These are phyloP conservation scores for Syrmaticus mikado DNA, from an alignment of 2,113 vertebrate species.

Conservation along the genomic window DNA sequence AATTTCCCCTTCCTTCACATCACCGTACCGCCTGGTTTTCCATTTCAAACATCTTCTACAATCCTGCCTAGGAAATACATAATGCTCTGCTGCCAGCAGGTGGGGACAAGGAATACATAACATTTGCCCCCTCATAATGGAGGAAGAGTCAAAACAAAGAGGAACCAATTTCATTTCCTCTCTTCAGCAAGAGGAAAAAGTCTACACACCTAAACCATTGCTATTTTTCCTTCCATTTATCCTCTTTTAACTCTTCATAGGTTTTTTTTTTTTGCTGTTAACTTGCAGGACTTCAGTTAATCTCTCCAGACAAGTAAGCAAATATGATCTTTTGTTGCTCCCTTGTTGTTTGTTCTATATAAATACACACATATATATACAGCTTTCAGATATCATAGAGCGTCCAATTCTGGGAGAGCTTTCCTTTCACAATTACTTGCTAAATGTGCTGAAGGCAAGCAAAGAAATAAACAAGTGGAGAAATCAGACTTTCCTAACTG, in stretches of 20 bases:
- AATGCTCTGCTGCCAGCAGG: neutral
- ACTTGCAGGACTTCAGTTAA: neutral
- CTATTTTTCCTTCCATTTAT: neutral
- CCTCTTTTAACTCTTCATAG: neutral
- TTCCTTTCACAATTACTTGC: neutral
- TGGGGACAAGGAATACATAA: neutral
- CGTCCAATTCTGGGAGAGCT: neutral
- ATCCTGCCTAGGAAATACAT: neutral
- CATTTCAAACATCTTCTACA: neutral
- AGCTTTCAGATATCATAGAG: neutral
- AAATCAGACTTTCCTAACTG: neutral
- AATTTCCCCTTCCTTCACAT: neutral
- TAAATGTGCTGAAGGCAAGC: neutral
- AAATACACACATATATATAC: no score
- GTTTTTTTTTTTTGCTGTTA: neutral
- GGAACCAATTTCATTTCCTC: constrained; percentile 34
- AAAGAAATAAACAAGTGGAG: neutral
- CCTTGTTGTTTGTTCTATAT: neutral
- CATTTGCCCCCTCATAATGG: neutral
- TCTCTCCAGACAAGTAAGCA: neutral
- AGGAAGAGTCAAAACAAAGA: neutral
- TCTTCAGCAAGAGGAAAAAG: constrained; percentile 46
- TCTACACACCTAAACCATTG: neutral
- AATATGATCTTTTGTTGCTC: neutral
- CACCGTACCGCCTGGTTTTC: neutral